These are phyloP conservation scores for Meteorus sp. DNA, from an alignment of 1,140 invertebrate species.

Conservation along the genomic window DNA sequence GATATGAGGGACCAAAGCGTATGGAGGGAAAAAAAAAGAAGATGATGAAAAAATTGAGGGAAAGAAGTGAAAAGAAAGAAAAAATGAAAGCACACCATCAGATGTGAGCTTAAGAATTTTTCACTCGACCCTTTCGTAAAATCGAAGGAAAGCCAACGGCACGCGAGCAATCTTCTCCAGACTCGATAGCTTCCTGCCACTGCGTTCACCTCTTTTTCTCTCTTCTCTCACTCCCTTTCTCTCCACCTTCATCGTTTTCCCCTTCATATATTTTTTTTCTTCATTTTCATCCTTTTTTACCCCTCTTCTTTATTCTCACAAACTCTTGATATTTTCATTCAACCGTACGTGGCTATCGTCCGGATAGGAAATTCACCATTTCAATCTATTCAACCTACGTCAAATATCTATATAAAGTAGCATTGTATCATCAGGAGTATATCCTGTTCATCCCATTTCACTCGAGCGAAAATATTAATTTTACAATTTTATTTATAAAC, in stretches of 20 bases:
- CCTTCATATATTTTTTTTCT: not conserved
- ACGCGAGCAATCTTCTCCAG: constrained; percentile 27
- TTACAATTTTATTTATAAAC: constrained; percentile 13
- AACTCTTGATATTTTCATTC: constrained; percentile 24
- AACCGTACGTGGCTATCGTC: constrained; percentile 12
- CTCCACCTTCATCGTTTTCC: too few relatives aligned
- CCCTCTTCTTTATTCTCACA: constrained; percentile 8
- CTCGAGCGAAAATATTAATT: constrained; percentile 23
- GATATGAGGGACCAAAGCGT: not conserved
- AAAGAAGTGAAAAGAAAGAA: not conserved
- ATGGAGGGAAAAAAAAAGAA: too few relatives aligned
- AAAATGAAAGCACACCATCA: too few relatives aligned
- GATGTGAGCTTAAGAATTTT: constrained; percentile 31
- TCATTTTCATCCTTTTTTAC: not conserved
- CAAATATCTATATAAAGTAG: too few relatives aligned
- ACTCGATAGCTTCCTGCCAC: constrained; percentile 24
- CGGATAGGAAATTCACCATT: not conserved
- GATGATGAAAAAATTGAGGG: not conserved
- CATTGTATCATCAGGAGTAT: too few relatives aligned
- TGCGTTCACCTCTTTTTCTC: too few relatives aligned
- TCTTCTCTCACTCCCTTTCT: constrained; percentile 10
- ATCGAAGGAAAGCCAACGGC: constrained; percentile 27
- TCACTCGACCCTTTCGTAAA: constrained; percentile 19
- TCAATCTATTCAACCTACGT: not conserved
- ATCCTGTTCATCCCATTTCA: constrained; percentile 14